A percentile compares a stretch with the other conserved stretches of the same genome.
These are phyloP conservation scores for Hetaerina titia DNA, from an alignment of 2,888 invertebrate genomes.

Conservation along the genomic window DNA sequence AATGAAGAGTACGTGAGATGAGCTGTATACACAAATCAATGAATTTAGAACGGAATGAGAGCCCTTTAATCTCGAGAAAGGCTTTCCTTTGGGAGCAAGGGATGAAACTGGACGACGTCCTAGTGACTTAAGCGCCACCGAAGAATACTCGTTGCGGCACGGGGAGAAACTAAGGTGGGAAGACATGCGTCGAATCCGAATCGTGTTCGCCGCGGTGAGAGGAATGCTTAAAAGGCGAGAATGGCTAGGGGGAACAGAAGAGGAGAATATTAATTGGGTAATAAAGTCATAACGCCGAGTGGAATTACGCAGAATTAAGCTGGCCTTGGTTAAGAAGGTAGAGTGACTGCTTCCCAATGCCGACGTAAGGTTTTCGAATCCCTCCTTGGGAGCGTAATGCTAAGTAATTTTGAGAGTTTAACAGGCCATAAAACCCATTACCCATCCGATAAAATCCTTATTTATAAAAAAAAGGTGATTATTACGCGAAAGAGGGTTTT, in stretches of 20 bases:
- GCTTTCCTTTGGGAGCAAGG: too few relatives aligned
- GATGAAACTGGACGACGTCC: too few relatives aligned
- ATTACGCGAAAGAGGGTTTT: not conserved
- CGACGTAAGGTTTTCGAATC: not conserved
- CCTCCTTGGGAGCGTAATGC: not conserved
- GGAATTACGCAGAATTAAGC: not conserved
- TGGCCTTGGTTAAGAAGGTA: not conserved
- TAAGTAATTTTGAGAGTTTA: not conserved
- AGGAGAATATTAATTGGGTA: not conserved
- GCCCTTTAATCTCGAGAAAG: too few relatives aligned
- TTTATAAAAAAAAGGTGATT: not conserved
- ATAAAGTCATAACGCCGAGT: not conserved
- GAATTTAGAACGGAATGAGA: too few relatives aligned
- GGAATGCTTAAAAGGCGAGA: not conserved
- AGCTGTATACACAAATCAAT: too few relatives aligned
- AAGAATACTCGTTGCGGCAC: not conserved
- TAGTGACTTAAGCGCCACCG: not conserved
- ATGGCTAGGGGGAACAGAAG: not conserved
- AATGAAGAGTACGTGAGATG: too few relatives aligned
- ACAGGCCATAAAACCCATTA: not conserved
- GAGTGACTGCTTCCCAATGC: not conserved
- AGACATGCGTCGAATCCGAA: conserved; percentile 8
- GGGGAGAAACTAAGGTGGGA: not conserved
- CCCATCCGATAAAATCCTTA: not conserved
- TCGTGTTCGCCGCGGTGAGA: not conserved